These are phyloP conservation scores for Pollachius pollachius DNA, from an alignment of 2,113 vertebrate species.

Conservation along the genomic window DNA sequence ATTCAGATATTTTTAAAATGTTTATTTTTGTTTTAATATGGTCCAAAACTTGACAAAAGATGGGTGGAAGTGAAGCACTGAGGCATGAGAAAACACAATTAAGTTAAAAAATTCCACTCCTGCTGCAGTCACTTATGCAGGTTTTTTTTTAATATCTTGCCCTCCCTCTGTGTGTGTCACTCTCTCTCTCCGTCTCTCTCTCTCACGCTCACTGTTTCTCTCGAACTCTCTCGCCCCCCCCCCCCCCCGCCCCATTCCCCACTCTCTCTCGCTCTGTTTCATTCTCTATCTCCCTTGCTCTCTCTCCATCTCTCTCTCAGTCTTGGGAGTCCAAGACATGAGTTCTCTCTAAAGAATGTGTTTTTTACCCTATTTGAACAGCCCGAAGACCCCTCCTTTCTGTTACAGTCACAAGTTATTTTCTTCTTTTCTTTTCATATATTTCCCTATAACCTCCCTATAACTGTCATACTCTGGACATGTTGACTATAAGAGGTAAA, in stretches of 20 bases:
- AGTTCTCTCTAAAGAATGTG: conserved; percentile 78
- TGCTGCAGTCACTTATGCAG: no score
- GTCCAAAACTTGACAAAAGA: no score
- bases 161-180: no score
- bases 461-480: conserved; percentile 6
- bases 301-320: conserved; percentile 62
- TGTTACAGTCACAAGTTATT: conserved; percentile 53
- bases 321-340: conserved; percentile 74
- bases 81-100: no score
- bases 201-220: conserved; percentile 4
- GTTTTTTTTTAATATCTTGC: no score
- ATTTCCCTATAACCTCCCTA: conserved; percentile 23
- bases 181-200: background rate
- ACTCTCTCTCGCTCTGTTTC: conserved; percentile 14
- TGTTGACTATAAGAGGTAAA: conserved; percentile 4
- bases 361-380: conserved; percentile 51
- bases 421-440: conserved; percentile 44
- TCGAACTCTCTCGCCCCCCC: background rate
- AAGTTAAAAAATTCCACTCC: no score
- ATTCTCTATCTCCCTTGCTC: conserved; percentile 34
- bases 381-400: conserved; percentile 47
- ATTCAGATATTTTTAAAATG: no score
- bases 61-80: no score
- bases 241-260: conserved; percentile 1
- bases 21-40: no score